Base-by-base conservation (phyloP, 2,113 vertebrate species). In the Apteryx owenii region DNA sequence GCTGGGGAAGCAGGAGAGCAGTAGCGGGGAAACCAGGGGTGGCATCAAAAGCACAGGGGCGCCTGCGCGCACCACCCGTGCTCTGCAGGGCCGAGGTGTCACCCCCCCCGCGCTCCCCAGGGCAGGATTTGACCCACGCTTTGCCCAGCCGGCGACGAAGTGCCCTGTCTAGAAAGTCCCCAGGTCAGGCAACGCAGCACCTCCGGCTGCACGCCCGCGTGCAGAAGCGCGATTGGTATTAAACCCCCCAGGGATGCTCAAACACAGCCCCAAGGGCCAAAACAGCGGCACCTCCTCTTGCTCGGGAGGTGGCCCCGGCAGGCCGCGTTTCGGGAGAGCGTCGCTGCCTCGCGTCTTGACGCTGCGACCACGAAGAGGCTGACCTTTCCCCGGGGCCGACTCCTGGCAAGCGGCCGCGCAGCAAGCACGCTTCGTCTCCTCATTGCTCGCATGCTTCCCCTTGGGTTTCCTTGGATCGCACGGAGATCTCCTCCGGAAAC, bases 101-200 rank as follows among this genome's bases (percentile, higher is more conserved):
- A 7, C 36, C 36, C 36, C 36, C 36, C 36, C 36, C 36, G 36
- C 36, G 36, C 36, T 38, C 36, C 36, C 36, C 28, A 33, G 29
- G 46, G 31, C 36, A 91, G 42, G 46, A 56, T 46, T 62, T 87
- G 42, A 9, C 51, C 72, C 26, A 0, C 6, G 5, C 16, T 3
- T 54, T 2, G 1, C 38, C 65, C 42, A 29, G 21, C 12, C 28
- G 10, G 18, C 3, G 7, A 36, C 50, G 53, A 12, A 0, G 0
- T 4, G 16, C 36, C 33, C 15, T 29, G 25, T 7, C 3, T 42
- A 38, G n/a, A 17, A 72, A 88, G 18, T 13, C 42, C 58, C 40
- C 64, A 14, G 3, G 0, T 13, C 2, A 0, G 21, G 29, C 53
- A 94, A 28, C 40, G 51, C 12, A 2, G 0, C 9, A 18, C 8